These are phyloP conservation scores for Leptinotarsa peninsularis DNA, from an alignment of 2,888 invertebrate species.

Conservation along the genomic window DNA sequence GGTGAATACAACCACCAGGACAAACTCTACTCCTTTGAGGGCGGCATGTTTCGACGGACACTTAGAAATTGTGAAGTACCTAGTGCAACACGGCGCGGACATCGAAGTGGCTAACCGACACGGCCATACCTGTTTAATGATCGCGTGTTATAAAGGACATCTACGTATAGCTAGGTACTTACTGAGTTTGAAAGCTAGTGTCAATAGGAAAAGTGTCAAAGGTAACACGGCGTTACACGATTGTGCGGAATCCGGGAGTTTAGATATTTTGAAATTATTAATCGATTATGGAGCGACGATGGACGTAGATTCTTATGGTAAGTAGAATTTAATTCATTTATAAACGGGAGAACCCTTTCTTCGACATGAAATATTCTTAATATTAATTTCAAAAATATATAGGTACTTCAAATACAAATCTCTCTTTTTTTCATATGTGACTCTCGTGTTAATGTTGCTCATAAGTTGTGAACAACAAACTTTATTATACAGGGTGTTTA, in stretches of 20 bases:
- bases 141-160: conserved; percentile 96
- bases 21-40: conserved; percentile 93
- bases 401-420: no score
- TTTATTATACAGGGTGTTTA: no score
- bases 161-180: conserved; percentile 90
- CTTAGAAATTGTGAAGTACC: conserved; percentile 92
- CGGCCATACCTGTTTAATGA: conserved; percentile 98
- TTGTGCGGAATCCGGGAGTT: conserved; percentile 94
- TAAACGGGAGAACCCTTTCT: background rate
- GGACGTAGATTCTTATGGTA: conserved; percentile 93
- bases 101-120: conserved; percentile 80
- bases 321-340: conserved; percentile 50
- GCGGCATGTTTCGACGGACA: conserved; percentile 98
- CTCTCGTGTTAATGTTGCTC: no score
- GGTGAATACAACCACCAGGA: conserved; percentile 93
- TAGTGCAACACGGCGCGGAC: conserved; percentile 93
- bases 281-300: conserved; percentile 89
- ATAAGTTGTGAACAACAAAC: no score
- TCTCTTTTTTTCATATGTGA: no score
- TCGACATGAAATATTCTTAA: no score
- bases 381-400: no score
- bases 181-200: conserved; percentile 86
- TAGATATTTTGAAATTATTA: conserved; percentile 91
- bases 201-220: conserved; percentile 92
- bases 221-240: conserved; percentile 98